These are phyloP conservation scores for Pseudoatta argentina DNA, from an alignment of 1,140 invertebrate species.

Conservation along the genomic window DNA sequence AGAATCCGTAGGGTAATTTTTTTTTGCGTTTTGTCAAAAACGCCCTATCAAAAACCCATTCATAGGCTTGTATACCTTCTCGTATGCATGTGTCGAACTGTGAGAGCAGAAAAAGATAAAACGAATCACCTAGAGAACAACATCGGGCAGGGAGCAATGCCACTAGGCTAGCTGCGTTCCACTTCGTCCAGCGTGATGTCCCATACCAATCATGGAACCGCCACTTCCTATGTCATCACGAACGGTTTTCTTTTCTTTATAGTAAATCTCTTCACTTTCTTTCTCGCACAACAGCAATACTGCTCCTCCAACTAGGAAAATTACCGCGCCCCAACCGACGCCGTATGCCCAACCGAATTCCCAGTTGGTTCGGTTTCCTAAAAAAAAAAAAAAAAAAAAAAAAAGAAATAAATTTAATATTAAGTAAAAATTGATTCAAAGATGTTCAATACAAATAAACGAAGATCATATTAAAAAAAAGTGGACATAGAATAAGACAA, in stretches of 20 bases:
- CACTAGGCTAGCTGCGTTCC: constrained; percentile 89
- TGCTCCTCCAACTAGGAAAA: constrained; percentile 97
- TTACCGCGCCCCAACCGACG: constrained; percentile 98
- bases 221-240: constrained; percentile 89
- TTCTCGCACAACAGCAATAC: constrained; percentile 98
- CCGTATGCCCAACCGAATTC: constrained; percentile 99
- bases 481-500: too few species aligned
- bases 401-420: constrained; percentile 24
- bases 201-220: constrained; percentile 82
- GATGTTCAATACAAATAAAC: too few species aligned
- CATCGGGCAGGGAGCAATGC: constrained; percentile 92
- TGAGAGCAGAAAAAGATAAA: constrained; percentile 73
- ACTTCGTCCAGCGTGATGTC: constrained; percentile 81
- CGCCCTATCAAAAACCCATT: constrained; percentile 68
- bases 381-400: constrained; percentile 66
- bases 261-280: constrained; percentile 99
- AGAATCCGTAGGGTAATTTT: constrained; percentile 48
- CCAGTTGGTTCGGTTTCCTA: constrained; percentile 95
- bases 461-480: too few species aligned
- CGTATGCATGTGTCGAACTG: constrained; percentile 66
- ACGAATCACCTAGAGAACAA: constrained; percentile 89
- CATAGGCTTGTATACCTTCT: constrained; percentile 67
- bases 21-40: constrained; percentile 27
- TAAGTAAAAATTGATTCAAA: too few species aligned
- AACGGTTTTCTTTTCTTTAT: constrained; percentile 97